Base-by-base conservation (phyloP, 2,113 vertebrate species). In the Alexandromys fortis region DNA sequence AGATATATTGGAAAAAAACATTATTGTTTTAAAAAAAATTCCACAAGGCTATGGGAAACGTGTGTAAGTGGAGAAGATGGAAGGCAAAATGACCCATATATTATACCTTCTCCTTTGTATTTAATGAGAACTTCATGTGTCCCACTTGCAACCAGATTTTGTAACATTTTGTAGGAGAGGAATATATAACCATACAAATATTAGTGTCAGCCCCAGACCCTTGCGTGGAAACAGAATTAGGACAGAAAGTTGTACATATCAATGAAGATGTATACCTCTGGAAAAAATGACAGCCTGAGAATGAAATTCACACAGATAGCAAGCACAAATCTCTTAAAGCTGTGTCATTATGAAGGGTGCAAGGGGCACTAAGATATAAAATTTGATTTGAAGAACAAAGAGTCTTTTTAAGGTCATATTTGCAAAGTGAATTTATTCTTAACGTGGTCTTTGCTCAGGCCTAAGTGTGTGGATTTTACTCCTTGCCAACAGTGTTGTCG, bases 221-320 rank as follows among this genome's bases (percentile, higher is more conserved):
- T 81, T 16, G 30, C 0, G 14, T 52, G 1, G 7, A 33, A 33
- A 77, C 6, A 70, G n/a, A 81, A 45, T 24, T n/a, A 94, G 35
- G 52, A 30, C 19, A 28, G 2, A 13, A 68, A 68, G 67, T 68
- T 68, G 67, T 68, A 16, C 1, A 5, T 68, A 4, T 42, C 55
- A 49, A 65, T 19, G 24, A 73, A 65, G 61, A 38, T 81, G 17
- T 38, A 1, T 1, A 76, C 26, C n/a, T 55, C 63, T 19, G 4
- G 49, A 82, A 9, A 81, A 1, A 81, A 13, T 16, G 58, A 42
- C 16, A 47, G 22, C 12, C 16, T 5, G 49, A 26, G 21, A 73
- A 5, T 35, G 26, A 5, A 42, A 12, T 75, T 9, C 30, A n/a
- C 0, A 5, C 1, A 30, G 1, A 2, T 21, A 68, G 11, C n/a